These are phyloP conservation scores for Pantelozetes paolii DNA, from an alignment of 2,888 invertebrate genomes.

Conservation along the genomic window DNA sequence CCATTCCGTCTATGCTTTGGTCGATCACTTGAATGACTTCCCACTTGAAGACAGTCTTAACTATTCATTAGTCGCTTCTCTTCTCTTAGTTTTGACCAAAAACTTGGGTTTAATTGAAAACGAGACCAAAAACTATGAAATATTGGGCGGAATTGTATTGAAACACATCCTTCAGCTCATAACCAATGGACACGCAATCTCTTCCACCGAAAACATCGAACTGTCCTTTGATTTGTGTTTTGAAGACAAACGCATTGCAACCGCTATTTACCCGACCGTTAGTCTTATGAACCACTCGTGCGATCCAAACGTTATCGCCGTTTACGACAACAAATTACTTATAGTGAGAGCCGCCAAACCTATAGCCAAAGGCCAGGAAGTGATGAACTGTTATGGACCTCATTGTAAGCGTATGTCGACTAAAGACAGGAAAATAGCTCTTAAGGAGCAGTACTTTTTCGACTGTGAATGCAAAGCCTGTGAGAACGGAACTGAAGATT, in stretches of 20 bases:
- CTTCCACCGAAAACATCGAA: constrained; percentile 52
- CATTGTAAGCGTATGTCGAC: constrained; percentile 64
- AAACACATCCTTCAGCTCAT: constrained; percentile 74
- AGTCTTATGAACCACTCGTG: constrained; percentile 93
- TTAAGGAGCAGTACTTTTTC: constrained; percentile 72
- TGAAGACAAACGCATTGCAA: constrained; percentile 59
- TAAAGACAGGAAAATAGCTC: constrained; percentile 60
- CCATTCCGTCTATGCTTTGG: constrained; percentile 63
- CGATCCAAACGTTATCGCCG: constrained; percentile 71
- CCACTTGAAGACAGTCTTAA: constrained; percentile 61
- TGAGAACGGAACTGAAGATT: constrained; percentile 39
- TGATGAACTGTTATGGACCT: constrained; percentile 65
- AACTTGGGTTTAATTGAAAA: background rate
- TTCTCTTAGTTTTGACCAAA: constrained; percentile 45
- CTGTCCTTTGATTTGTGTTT: constrained; percentile 39
- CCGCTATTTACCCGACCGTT: constrained; percentile 77
- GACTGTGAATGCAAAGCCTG: constrained; percentile 71
- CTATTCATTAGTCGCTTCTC: constrained; percentile 59
- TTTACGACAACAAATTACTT: constrained; percentile 63
- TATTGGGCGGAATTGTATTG: constrained; percentile 64
- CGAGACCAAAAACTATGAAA: constrained; percentile 9
- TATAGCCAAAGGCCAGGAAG: constrained; percentile 64
- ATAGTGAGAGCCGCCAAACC: constrained; percentile 66
- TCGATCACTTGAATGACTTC: constrained; percentile 69
- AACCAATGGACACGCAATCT: constrained; percentile 70